Base-by-base conservation (phyloP, 2,797 vertebrate species). In the Sciurus vulgaris region DNA sequence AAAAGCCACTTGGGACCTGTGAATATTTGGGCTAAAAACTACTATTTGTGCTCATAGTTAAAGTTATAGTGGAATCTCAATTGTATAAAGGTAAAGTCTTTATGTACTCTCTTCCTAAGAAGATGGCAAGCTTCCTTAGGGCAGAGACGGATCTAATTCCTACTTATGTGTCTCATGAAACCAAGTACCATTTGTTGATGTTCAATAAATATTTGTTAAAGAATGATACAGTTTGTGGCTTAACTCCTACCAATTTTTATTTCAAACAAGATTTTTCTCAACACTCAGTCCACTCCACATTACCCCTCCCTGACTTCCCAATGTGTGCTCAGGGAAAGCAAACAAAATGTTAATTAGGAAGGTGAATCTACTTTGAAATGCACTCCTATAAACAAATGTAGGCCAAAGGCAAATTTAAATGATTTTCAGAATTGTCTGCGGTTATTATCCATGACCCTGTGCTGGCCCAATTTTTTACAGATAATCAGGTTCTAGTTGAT, bases 401-500 rank as follows among this genome's bases (percentile, higher is more conserved):
- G 94, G 97, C 87, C 96, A 94, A 88, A 93, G 89, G 59, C 94
- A 89, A 94, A 84, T 93, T 95, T 94, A 94, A 96, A 81, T 93
- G 89, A 72, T 87, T 96, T 95, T 94, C 63, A 63, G 85, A 96
- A 81, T 93, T 88, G 70, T 92, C 79, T 73, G 86, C 70, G 15
- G 91, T 96, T 97, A 96, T 93, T 97, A 94, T 93, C 83, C 77
- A 35, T 89, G 94, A 97, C 72, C 91, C 73, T 85, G 78, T 2
- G 49, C 85, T 93, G 96, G 81, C 95, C 97, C 89, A 95, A 63
- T 97, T 97, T 38, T 94, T 93, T 89, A 78, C 47, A 93, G 94
- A 95, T 96, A 94, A 97, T 97, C 95, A 96, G 94, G 94, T 97
- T 95, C 86, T 96, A 79, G 83, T 73, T 95, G 87, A 93, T 97